These are phyloP conservation scores for Chrysina gloriosa DNA, from an alignment of 2,888 invertebrate species.

Conservation along the genomic window DNA sequence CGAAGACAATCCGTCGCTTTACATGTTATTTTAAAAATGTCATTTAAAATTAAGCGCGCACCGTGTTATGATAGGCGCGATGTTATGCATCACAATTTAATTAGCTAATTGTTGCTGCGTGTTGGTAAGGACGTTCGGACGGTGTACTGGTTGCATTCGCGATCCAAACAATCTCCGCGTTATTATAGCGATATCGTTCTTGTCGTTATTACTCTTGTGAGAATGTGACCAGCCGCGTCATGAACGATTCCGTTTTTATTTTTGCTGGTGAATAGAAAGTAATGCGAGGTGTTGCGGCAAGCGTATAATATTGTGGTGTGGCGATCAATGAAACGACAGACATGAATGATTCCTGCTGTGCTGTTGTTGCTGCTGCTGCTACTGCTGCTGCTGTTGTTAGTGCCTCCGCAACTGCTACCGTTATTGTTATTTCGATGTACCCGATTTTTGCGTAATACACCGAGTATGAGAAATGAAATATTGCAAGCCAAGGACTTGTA, in stretches of 20 bases:
- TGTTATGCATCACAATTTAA: constrained; percentile 40
- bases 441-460: constrained; percentile 2
- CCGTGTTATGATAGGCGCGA: constrained; percentile 23
- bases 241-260: constrained; percentile 12
- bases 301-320: constrained; percentile 15
- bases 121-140: neutral
- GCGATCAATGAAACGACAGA: constrained; percentile 37
- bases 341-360: constrained; percentile 37
- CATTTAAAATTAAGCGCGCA: constrained; percentile 24
- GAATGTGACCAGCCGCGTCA: neutral
- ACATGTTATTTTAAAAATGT: constrained; percentile 36
- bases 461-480: constrained; percentile 17
- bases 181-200: neutral
- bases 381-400: neutral
- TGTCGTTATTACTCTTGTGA: neutral
- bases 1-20: constrained; percentile 11
- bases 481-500: constrained; percentile 36
- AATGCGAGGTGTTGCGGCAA: constrained; percentile 18
- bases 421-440: constrained; percentile 25
- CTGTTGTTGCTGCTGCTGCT: constrained; percentile 2
- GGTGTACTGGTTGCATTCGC: neutral
- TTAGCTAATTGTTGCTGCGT: constrained; percentile 37
- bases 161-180: neutral
- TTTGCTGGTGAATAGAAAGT: constrained; percentile 18
- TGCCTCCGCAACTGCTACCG: constrained; percentile 1